Conservation (phyloP, 2,113 vertebrate species). For the Dinomys branickii region DNA sequence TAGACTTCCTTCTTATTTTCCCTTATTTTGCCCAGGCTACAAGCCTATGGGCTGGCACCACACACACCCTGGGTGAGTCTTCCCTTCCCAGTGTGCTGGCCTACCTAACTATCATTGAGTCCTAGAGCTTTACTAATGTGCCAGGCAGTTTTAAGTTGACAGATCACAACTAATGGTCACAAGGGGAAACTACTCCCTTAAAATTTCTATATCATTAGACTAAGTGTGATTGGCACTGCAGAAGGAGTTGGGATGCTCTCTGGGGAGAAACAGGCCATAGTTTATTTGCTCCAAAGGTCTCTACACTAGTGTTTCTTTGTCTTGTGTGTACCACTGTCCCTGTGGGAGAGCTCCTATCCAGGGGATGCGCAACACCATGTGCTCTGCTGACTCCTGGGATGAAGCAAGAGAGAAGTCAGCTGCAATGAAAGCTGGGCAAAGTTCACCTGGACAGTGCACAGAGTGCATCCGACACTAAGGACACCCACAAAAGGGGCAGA, state of each 20-base stretch:
- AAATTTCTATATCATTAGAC: neutral
- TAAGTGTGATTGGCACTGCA: no score
- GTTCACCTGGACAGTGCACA: neutral
- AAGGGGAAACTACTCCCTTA: neutral
- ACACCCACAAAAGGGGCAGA: fast-evolving
- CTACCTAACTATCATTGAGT: neutral
- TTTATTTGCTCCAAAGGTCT: neutral
- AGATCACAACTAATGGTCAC: neutral
- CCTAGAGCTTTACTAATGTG: neutral
- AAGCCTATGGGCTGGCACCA: neutral
- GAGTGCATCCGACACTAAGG: neutral
- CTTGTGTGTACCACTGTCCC: neutral
- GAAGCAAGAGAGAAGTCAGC: neutral
- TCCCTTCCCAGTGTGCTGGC: neutral
- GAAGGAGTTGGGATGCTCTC: neutral
- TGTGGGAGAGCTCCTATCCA: no score
- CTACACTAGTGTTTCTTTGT: fast-evolving
- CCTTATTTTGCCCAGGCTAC: neutral
- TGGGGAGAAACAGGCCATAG: neutral
- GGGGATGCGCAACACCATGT: fast-evolving
- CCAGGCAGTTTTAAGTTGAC: neutral
- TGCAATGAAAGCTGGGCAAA: neutral
- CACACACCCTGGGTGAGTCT: neutral
- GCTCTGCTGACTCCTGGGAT: neutral
- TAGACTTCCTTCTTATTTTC: neutral